These are phyloP conservation scores for Dallia pectoralis DNA, from an alignment of 2,797 vertebrate species.

Conservation along the genomic window DNA sequence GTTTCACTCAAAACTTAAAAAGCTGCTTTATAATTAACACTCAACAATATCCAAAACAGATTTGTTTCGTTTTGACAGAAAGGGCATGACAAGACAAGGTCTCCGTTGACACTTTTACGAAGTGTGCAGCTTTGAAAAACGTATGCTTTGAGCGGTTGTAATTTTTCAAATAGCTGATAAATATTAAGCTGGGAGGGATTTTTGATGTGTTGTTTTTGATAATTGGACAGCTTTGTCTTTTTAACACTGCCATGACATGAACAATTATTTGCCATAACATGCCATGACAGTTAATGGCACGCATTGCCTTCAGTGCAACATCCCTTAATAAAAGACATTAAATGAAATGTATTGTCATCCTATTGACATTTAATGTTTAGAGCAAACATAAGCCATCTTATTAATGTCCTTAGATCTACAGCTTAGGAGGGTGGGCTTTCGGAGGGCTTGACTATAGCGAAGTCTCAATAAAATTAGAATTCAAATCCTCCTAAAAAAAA, in stretches of 20 bases:
- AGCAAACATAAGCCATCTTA: too few relatives aligned
- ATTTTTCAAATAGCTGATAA: neutral
- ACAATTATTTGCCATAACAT: neutral
- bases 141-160: neutral
- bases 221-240: neutral
- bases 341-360: neutral
- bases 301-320: neutral
- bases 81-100: slow-evolving; percentile 19
- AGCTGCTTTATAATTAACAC: slow-evolving; percentile 29
- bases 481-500: too few relatives aligned
- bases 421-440: too few relatives aligned
- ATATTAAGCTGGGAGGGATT: neutral
- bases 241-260: neutral
- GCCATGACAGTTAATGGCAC: neutral
- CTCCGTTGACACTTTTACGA: slow-evolving; percentile 34
- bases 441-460: too few relatives aligned
- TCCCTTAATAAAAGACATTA: neutral
- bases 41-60: slow-evolving; percentile 6
- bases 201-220: neutral
- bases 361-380: neutral
- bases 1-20: slow-evolving; percentile 24
- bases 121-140: slow-evolving; percentile 19
- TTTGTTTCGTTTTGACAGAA: slow-evolving; percentile 15
- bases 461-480: too few relatives aligned
- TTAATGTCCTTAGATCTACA: too few relatives aligned